Percentiles rank a stretch among this genome's conserved stretches.
Conservation (phyloP, 2,797 vertebrate species). For the Spheniscus humboldti region DNA sequence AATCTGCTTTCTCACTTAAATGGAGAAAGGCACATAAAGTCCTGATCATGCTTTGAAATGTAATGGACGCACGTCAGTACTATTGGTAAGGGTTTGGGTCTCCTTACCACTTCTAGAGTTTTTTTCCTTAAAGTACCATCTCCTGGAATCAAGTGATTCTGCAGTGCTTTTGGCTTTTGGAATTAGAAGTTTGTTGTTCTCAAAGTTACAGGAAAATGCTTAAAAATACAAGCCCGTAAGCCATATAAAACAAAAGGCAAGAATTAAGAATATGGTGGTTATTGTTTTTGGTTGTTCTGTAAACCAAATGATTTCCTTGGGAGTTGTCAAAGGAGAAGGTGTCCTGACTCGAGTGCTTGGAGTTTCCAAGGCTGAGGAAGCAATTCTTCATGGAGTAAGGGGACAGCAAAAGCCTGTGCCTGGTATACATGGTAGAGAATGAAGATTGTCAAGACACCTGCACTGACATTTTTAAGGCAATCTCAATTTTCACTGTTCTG, state of each 20-base stretch:
- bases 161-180: not conserved
- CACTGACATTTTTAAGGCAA: constrained; percentile 20
- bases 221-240: not conserved
- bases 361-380: not conserved
- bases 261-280: not conserved
- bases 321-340: not conserved
- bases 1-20: not conserved
- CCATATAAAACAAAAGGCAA: not conserved
- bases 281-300: not conserved
- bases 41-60: not conserved
- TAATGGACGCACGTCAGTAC: not conserved
- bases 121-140: not conserved
- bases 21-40: not conserved
- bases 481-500: constrained; percentile 10
- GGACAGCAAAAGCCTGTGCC: not conserved
- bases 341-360: not conserved
- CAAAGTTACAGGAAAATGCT: not conserved
- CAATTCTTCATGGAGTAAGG: not conserved
- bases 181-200: not conserved
- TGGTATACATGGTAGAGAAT: not conserved
- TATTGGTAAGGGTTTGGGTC: not conserved
- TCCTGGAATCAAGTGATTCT: not conserved
- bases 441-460: constrained; percentile 22
- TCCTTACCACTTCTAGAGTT: not conserved
- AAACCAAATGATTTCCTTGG: not conserved